phyloP scores from a whole-genome alignment of 2,888 invertebrate species.

The Cephonodes hylas region DNA sequence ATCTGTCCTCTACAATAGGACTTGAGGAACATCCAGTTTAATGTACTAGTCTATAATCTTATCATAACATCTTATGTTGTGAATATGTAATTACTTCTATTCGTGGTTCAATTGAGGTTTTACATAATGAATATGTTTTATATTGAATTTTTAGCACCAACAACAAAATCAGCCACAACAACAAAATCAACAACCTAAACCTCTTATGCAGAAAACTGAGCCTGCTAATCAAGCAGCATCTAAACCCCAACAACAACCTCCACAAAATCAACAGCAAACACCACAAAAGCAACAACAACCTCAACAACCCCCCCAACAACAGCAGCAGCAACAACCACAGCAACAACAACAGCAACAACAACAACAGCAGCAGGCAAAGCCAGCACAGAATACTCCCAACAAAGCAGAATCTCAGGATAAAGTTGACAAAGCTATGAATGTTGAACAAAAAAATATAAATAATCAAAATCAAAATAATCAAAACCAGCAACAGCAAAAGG shows the following conservation, averaged over 20 bases:
- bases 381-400: constrained; percentile 34
- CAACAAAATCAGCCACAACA: constrained; percentile 32
- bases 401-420: constrained; percentile 51
- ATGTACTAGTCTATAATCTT: too few species aligned
- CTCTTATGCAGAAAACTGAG: constrained; percentile 25
- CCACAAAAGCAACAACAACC: constrained; percentile 30
- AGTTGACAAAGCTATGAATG: constrained; percentile 52
- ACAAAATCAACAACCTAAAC: constrained; percentile 23
- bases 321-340: constrained; percentile 28
- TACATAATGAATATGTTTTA: neutral
- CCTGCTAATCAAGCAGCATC: constrained; percentile 16
- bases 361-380: constrained; percentile 33
- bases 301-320: constrained; percentile 27
- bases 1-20: too few species aligned
- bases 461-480: constrained; percentile 20
- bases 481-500: constrained; percentile 34
- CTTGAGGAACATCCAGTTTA: too few species aligned
- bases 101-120: too few species aligned
- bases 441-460: constrained; percentile 49
- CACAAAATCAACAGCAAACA: constrained; percentile 21
- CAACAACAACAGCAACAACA: constrained; percentile 31
- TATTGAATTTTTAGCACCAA: constrained; percentile 18
- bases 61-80: too few species aligned
- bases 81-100: too few species aligned
- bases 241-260: constrained; percentile 31